phyloP scores from a whole-genome alignment of 2,113 vertebrate genomes.

The Sisor rabdophorus region DNA sequence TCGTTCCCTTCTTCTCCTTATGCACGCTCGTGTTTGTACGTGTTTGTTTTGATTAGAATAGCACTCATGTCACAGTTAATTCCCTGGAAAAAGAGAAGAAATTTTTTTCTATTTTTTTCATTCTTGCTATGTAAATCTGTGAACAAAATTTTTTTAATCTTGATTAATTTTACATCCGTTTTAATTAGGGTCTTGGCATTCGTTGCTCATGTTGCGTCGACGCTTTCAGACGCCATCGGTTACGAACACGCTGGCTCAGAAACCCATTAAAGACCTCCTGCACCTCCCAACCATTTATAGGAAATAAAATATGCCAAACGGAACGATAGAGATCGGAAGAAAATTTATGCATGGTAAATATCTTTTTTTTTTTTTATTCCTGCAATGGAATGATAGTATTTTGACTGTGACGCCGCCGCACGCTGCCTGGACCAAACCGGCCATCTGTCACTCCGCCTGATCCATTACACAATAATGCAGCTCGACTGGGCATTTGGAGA shows the following conservation, averaged over 20 bases:
- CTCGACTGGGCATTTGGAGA: constrained; percentile 41
- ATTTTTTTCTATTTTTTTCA: neutral
- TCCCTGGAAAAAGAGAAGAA: constrained; percentile 8
- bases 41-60: constrained; percentile 37
- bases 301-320: constrained; percentile 6
- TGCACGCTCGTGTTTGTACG: constrained; percentile 16
- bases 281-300: constrained; percentile 27
- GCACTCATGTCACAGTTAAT: constrained; percentile 33
- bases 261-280: constrained; percentile 26
- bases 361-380: constrained; percentile 45
- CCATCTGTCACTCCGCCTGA: constrained; percentile 47
- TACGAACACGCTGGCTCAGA: neutral
- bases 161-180: constrained; percentile 40
- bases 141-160: constrained; percentile 32
- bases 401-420: constrained; percentile 48
- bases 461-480: constrained; percentile 51
- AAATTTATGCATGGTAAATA: constrained; percentile 54
- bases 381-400: constrained; percentile 42
- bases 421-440: constrained; percentile 48
- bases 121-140: neutral
- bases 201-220: neutral
- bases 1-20: constrained; percentile 22
- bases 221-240: constrained; percentile 4
- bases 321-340: constrained; percentile 51
- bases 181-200: constrained; percentile 42